Base-by-base conservation (phyloP, 2,113 vertebrate species). In the Pituophis catenifer region DNA sequence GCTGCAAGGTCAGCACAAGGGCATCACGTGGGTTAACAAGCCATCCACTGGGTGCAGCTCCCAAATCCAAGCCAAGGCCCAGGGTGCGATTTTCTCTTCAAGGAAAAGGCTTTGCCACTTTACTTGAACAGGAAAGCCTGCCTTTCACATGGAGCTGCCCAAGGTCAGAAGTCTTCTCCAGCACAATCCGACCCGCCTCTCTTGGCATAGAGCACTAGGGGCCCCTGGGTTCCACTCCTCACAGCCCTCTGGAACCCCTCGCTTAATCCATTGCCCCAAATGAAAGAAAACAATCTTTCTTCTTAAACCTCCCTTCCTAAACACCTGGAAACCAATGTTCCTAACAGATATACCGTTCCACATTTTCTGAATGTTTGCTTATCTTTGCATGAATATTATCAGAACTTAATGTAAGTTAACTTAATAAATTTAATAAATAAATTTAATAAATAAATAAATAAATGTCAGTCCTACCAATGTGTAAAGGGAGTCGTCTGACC, bases 1-100 rank as follows among this genome's bases (percentile, higher is more conserved):
- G 98, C 99, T 99, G 94, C 53, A 94, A 93, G 50, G 89, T 58
- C 9, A 94, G 94, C 95, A 89, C 10, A 95, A 2, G 29, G 87
- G 90, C 10, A 89, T 53, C 91, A 13, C 6, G 95, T 58, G 94
- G 86, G 9, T n/a, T 0, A 26, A 10, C 19, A 13, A 7, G 7
- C 38, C 44, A 23, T 17, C 53, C 3, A 11, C 52, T 15, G 19
- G n/a, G 23, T 33, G 52, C 75, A 21, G 8, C 33, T 21, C 75
- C 33, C 17, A 2, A 44, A 4, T 33, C 33, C 33, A 38, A 21
- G 33, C 8, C 8, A 44, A 81, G 75, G 17, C 38, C 33, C 15
- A 0, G 15, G 59, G 21, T 0, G 55, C 17, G 8, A 38, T n/a
- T 17, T 53, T n/a, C 62, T 65, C 50, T 26, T 52, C 44, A 29